Base-by-base conservation (phyloP, 2,797 vertebrate species). In the Xenops minutus region DNA sequence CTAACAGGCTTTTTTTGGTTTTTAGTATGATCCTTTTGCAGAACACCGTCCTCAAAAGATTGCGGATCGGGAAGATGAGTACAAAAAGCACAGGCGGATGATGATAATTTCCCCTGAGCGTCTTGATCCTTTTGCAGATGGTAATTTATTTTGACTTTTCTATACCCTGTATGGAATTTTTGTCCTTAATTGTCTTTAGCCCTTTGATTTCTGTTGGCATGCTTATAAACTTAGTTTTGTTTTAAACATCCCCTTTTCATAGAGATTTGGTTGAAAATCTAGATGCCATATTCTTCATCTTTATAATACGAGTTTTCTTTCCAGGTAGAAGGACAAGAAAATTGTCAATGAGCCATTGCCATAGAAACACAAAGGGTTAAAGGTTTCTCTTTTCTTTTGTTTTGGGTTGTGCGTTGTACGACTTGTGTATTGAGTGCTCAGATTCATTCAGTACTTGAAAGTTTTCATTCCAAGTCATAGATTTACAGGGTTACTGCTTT, bases 91-190 rank as follows among this genome's bases (percentile, higher is more conserved):
- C 59, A 99, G 99, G 87, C 97, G 99, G 97, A 99, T 99, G 98
- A 99, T 99, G 99, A 99, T 99, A 98, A 99, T 99, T 98, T 99
- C 99, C 22, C 99, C 99, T 14, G 99, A 99, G 96, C 99, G 99
- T 71, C 99, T 99, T 66, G 99, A 99, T 98, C 99, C 99, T 30
- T 99, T 99, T 98, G 99, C 99, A 99, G 99, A 99, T 93, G 99
- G 99, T 99, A 99, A 99, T 99, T 99, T 93, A 73, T 97, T 98
- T 97, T 97, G 93, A 92, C 92, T 97, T 98, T 97, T 96, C 94
- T 96, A 97, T 97, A 97, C 92, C 92, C 95, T 90, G 77, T 89
- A 85, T 93, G 68, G 68, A 82, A 83, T 97, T 97, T 97, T 97
- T 98, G 95, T 94, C 95, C 97, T 78, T 93, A 96, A 95, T 97